Evolutionary conservation across 2,113 vertebrate genomes (phyloP).

Genomic region (Lontra canadensis): DNA sequence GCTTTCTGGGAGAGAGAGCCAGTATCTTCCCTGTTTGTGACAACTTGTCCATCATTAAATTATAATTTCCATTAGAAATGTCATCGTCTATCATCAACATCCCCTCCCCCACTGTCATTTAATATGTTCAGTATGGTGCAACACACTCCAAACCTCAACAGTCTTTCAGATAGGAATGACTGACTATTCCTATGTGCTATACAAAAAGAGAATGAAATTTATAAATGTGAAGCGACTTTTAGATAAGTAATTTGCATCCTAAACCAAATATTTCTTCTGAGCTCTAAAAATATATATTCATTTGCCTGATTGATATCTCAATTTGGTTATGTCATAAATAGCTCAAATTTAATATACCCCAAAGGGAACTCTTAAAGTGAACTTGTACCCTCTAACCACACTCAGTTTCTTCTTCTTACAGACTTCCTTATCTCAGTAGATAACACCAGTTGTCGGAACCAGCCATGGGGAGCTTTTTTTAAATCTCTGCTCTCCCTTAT

Average conservation of each 20-base stretch:
- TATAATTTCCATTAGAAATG: not conserved
- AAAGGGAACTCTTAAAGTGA: not conserved
- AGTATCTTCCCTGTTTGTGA: not conserved
- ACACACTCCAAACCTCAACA: not conserved
- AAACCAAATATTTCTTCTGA: not conserved
- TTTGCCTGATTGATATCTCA: not conserved
- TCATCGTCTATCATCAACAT: not conserved
- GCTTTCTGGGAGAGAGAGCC: not conserved
- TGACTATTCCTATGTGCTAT: not conserved
- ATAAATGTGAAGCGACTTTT: not conserved
- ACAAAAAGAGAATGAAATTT: not conserved
- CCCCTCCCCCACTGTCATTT: not conserved
- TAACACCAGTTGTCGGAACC: not conserved
- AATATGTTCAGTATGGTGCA: not conserved
- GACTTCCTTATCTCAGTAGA: not conserved
- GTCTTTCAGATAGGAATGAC: not conserved
- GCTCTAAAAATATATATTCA: not conserved
- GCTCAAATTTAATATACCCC: not conserved
- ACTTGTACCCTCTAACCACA: not conserved
- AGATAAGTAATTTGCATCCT: not conserved
- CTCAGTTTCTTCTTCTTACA: not conserved
- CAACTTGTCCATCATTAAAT: not conserved
- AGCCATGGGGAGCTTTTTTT: not conserved
- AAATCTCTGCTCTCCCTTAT: not conserved
- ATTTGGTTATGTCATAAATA: not conserved